phyloP scores from a whole-genome alignment of 1,140 invertebrate species.

The Cyphomyrmex costatus region DNA sequence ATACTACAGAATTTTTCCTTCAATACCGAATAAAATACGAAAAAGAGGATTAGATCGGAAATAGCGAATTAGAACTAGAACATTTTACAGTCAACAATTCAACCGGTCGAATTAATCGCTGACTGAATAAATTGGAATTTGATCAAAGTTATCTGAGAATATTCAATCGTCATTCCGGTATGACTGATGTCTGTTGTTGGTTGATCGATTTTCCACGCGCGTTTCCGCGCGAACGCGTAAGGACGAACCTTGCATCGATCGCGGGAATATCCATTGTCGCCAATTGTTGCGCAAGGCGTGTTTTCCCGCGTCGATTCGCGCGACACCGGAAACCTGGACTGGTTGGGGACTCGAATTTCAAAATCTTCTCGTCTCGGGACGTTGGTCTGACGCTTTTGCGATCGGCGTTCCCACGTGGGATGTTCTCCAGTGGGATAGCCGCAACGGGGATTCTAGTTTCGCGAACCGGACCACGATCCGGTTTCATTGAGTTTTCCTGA shows the following conservation, averaged over 20 bases:
- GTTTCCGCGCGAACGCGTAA: not conserved
- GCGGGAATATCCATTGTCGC: not conserved
- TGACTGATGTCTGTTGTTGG: too few relatives aligned
- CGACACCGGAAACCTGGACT: not conserved
- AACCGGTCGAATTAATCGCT: not conserved
- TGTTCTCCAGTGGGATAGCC: not conserved
- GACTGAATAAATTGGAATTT: not conserved
- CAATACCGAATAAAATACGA: too few relatives aligned
- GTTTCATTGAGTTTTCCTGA: not conserved
- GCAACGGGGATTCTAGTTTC: not conserved
- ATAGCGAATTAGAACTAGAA: not conserved
- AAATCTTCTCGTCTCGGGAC: not conserved
- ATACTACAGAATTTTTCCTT: too few relatives aligned
- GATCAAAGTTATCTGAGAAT: not conserved
- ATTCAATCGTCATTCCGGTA: too few relatives aligned
- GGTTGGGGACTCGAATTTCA: not conserved
- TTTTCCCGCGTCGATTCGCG: slow-evolving; percentile 26
- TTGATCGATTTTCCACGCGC: not conserved
- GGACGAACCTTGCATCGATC: not conserved
- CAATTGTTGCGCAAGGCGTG: not conserved
- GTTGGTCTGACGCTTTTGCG: not conserved
- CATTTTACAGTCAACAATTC: not conserved
- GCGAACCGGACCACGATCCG: not conserved
- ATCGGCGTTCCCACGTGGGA: not conserved
- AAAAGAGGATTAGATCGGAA: not conserved